Conservation (phyloP, 2,113 vertebrate genomes). For the Phodopus roborovskii region DNA sequence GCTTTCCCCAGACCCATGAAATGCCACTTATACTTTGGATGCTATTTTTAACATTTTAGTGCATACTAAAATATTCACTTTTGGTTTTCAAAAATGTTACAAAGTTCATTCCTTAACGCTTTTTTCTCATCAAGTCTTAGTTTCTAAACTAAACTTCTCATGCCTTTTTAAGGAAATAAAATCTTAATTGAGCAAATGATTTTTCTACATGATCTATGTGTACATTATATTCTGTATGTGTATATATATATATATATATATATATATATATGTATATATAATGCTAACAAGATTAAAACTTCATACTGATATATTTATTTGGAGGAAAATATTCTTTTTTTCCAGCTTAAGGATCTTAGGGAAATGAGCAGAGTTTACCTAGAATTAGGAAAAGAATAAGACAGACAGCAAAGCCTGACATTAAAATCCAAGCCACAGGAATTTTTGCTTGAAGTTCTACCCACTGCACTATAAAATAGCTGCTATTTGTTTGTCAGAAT, state of each 20-base stretch:
- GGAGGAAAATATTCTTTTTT: conserved; percentile 28
- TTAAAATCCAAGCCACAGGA: conserved; percentile 5
- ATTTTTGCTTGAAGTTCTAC: conserved; percentile 46
- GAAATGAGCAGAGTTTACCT: neutral
- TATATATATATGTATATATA: neutral
- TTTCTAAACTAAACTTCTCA: conserved; percentile 34
- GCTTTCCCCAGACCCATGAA: neutral
- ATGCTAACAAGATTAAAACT: neutral
- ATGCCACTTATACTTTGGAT: neutral
- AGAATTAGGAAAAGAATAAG: neutral
- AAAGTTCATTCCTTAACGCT: neutral
- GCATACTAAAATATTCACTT: neutral
- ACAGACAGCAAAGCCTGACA: neutral
- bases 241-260: no score
- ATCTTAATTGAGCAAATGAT: neutral
- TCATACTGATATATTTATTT: neutral
- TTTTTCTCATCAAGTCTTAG: neutral
- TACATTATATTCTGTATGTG: neutral
- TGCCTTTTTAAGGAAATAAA: neutral
- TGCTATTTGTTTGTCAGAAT: conserved; percentile 50
- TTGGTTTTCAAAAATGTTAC: neutral
- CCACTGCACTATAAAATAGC: neutral
- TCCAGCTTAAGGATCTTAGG: conserved; percentile 20
- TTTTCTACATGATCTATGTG: neutral
- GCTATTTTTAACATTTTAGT: neutral